Conservation (phyloP, 2,797 vertebrate genomes). For the Euthynnus affinis region DNA sequence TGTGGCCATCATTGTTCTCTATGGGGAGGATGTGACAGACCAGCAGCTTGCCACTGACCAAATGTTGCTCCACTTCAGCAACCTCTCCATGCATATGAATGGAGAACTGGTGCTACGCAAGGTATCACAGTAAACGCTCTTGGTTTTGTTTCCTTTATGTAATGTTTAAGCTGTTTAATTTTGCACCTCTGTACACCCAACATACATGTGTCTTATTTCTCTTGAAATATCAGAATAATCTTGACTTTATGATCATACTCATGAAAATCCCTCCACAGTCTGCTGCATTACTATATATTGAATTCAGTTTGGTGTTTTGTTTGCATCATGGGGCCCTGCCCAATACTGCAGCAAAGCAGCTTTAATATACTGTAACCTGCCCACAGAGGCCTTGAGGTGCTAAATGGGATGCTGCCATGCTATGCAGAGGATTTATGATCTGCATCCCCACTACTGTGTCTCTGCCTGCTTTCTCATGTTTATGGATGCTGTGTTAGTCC, state of each 20-base stretch:
- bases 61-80: conserved; percentile 98
- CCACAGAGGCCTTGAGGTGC: conserved; percentile 60
- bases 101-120: conserved; percentile 97
- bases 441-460: conserved; percentile 49
- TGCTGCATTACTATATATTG: conserved; percentile 7
- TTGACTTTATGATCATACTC: not conserved
- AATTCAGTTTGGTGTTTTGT: conserved; percentile 6
- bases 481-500: conserved; percentile 77
- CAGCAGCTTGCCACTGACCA: conserved; percentile 96
- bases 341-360: conserved; percentile 45
- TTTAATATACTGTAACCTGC: conserved; percentile 31
- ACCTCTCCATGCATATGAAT: conserved; percentile 99
- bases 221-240: not conserved
- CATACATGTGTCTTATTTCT: not conserved
- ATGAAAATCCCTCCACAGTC: not conserved
- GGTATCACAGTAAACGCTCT: conserved; percentile 77
- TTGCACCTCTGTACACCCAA: not conserved
- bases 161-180: too few species aligned
- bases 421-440: conserved; percentile 71
- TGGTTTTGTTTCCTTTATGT: not conserved
- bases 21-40: conserved; percentile 96
- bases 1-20: conserved; percentile 96
- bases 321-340: conserved; percentile 1
- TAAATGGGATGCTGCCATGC: conserved; percentile 56
- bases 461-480: conserved; percentile 73